Evolutionary conservation across 1,140 invertebrate genomes (phyloP).

Genomic region (Tetramorium parvispinum): DNA sequence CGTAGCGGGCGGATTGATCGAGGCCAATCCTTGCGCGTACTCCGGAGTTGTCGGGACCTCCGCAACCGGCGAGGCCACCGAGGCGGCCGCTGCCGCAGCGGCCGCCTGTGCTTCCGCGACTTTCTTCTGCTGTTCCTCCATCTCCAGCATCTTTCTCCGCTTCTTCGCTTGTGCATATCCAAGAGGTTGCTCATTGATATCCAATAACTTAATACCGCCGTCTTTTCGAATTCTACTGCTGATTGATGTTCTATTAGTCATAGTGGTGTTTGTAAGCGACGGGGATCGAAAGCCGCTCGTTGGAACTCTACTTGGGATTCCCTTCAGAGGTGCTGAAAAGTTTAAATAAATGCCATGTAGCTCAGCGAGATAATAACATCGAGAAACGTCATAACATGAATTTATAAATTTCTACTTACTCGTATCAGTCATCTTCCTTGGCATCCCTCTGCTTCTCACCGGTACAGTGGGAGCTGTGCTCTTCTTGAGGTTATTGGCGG

Average conservation of each 20-base stretch:
- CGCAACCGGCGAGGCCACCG: slow-evolving; percentile 83
- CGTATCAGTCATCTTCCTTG: slow-evolving; percentile 98
- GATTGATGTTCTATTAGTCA: slow-evolving; percentile 85
- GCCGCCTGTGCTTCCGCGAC: slow-evolving; percentile 87
- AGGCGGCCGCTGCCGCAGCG: slow-evolving; percentile 83
- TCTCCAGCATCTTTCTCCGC: slow-evolving; percentile 88
- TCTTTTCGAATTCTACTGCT: slow-evolving; percentile 90
- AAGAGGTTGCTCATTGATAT: slow-evolving; percentile 96
- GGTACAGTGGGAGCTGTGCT: slow-evolving; percentile 95
- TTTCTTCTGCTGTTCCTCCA: slow-evolving; percentile 92
- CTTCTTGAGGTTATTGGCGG: slow-evolving; percentile 95
- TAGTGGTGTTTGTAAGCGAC: slow-evolving; percentile 86
- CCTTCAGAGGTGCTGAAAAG: slow-evolving; percentile 93
- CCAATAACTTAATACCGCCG: slow-evolving; percentile 96
- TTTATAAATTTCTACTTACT: slow-evolving; percentile 86
- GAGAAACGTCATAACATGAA: not conserved
- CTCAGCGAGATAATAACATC: not conserved
- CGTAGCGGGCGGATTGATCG: slow-evolving; percentile 84
- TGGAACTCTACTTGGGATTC: slow-evolving; percentile 93
- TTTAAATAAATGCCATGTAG: slow-evolving; percentile 51
- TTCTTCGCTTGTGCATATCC: slow-evolving; percentile 88
- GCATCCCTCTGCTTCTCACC: slow-evolving; percentile 96
- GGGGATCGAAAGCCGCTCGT: slow-evolving; percentile 88
- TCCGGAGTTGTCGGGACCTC: slow-evolving; percentile 88
- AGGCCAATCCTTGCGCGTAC: slow-evolving; percentile 91